Conservation (phyloP, 2,113 vertebrate species). For the Gambusia holbrooki region DNA sequence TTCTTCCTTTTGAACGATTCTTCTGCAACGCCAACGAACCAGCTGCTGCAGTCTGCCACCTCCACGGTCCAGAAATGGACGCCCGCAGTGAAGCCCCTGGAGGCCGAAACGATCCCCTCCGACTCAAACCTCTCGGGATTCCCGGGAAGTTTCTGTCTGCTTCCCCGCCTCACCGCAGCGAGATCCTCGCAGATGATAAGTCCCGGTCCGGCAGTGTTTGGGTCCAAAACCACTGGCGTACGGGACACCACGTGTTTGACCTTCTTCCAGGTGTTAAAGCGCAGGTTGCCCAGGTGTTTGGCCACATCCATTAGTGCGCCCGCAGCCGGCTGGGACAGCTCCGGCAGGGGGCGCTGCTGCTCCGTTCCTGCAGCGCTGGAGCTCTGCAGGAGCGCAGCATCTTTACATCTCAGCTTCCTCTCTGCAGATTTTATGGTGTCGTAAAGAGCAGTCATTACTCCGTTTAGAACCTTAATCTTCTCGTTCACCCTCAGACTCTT, state of each 20-base stretch:
- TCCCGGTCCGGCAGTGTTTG: background rate
- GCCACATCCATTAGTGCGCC: constrained; percentile 20
- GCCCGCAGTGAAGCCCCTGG: constrained; percentile 7
- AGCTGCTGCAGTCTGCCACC: background rate
- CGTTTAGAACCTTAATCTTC: constrained; percentile 4
- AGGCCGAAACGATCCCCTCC: background rate
- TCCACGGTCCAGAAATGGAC: constrained; percentile 8
- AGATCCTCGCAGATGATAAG: constrained; percentile 1
- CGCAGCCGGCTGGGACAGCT: background rate
- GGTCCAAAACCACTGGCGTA: constrained; percentile 11
- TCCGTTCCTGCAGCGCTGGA: background rate
- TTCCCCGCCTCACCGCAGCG: background rate
- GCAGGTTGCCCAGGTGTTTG: constrained; percentile 28
- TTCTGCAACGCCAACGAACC: constrained; percentile 14
- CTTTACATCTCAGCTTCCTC: background rate
- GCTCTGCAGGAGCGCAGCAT: constrained; percentile 5
- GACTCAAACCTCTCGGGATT: constrained; percentile 3
- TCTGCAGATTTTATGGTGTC: background rate
- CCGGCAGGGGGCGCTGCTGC: background rate
- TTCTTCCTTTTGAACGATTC: background rate
- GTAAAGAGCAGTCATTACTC: background rate
- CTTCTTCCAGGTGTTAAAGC: constrained; percentile 15
- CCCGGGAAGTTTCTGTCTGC: constrained; percentile 1
- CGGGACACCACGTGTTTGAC: constrained; percentile 4
- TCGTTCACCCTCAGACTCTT: background rate